Evolutionary conservation across 2,888 invertebrate species (phyloP), one percentile per base, ranked within the genome.

Genomic region (Athripsodes cinereus): DNA sequence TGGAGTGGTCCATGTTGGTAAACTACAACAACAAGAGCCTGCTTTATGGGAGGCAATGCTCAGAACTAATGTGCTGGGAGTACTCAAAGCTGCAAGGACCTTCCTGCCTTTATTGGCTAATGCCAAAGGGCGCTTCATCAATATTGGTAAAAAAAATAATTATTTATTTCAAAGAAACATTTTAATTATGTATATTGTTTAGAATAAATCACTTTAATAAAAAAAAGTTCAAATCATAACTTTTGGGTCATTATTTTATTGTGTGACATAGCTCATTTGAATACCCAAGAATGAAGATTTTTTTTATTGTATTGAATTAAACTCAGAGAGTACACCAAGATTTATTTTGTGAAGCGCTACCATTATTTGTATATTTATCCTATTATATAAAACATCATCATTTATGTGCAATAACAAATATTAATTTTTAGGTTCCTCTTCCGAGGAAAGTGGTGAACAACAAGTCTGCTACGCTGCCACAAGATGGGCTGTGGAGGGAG

Each of bases 401-500:
- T n/a, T n/a, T n/a, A n/a, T n/a, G n/a, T n/a, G n/a, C n/a, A n/a
- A n/a, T n/a, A n/a, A n/a, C n/a, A n/a, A n/a, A n/a, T n/a, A n/a
- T n/a, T n/a, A n/a, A n/a, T n/a, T 47, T 47, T 46, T n/a, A 63
- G 63, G 63, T 18, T 61, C 68, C 2, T 74, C 72, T 31, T 66
- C 62, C 1, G 68, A 68, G 2, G 74, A 72, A 21, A 63, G 66
- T 10, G 67, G 71, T 5, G 76, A 76, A 60, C 68, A 69, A 18
- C 68, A 69, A 62, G 78, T 77, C 1, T 75, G 74, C 16, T 75
- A 76, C 1, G 78, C 79, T 1, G 83, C 83, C 1, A 85, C 83
- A 0, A 80, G 88, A 35, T 86, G 87, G 72, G 90, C 90, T 6
- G 89, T 90, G 16, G 88, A 89, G 74, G 90, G 90, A 57, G 90